Percentiles rank a stretch among this genome's conserved stretches.
phyloP scores from a whole-genome alignment of 2,888 invertebrate genomes.

The Morpho deidamia region DNA sequence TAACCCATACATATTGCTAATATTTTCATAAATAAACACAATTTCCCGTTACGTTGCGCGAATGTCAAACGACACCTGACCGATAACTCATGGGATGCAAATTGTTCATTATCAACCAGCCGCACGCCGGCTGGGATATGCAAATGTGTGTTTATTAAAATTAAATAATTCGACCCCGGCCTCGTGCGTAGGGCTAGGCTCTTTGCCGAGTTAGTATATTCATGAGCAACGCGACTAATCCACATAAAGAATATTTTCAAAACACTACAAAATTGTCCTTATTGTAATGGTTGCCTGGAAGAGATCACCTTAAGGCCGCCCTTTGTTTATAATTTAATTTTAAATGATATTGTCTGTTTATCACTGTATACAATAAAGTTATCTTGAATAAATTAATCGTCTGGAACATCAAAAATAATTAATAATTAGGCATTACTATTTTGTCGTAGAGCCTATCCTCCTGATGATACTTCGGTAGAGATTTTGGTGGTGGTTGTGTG shows the following conservation, averaged over 20 bases:
- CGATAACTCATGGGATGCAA: conserved; percentile 67
- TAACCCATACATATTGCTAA: too few relatives aligned
- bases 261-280: neutral
- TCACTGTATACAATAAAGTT: too few relatives aligned
- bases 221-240: neutral
- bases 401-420: too few relatives aligned
- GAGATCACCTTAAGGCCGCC: too few relatives aligned
- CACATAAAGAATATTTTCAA: neutral
- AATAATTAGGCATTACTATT: too few relatives aligned
- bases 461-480: too few relatives aligned
- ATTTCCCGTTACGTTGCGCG: conserved; percentile 6
- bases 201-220: neutral
- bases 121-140: conserved; percentile 49
- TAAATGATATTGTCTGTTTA: too few relatives aligned
- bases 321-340: too few relatives aligned
- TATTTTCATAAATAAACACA: conserved; percentile 3
- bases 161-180: conserved; percentile 59
- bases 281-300: too few relatives aligned
- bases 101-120: conserved; percentile 58
- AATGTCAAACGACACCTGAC: conserved; percentile 40
- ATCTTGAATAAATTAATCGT: too few relatives aligned
- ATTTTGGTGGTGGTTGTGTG: too few relatives aligned
- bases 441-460: too few relatives aligned
- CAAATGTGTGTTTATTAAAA: conserved; percentile 70
- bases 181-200: conserved; percentile 10